Conservation (phyloP, 2,888 invertebrate species). For the Coecobrya sp. region DNA sequence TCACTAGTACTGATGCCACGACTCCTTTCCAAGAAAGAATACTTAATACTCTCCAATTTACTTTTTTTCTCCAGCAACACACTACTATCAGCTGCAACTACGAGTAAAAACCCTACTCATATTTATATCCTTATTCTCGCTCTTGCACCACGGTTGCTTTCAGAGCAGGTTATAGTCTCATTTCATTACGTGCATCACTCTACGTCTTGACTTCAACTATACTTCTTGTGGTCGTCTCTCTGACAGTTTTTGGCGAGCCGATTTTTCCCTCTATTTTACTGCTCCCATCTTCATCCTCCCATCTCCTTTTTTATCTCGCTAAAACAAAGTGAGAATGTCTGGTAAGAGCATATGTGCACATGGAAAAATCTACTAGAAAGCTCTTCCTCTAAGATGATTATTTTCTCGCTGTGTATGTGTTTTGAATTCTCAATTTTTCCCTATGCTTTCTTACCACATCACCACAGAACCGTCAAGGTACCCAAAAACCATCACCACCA, state of each 20-base stretch:
- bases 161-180: constrained; percentile 65
- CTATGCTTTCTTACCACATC: background rate
- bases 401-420: constrained; percentile 70
- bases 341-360: constrained; percentile 32
- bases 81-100: background rate
- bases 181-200: constrained; percentile 71
- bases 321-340: constrained; percentile 56
- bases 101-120: background rate
- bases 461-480: constrained; percentile 18
- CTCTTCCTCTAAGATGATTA: constrained; percentile 67
- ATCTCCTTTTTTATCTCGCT: constrained; percentile 49
- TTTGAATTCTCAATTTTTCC: constrained; percentile 73
- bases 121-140: background rate
- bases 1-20: background rate
- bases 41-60: constrained; percentile 53
- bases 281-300: constrained; percentile 24
- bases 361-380: constrained; percentile 47
- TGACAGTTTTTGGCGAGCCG: constrained; percentile 60
- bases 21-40: constrained; percentile 16
- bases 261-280: constrained; percentile 42
- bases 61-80: constrained; percentile 20
- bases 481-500: constrained; percentile 25
- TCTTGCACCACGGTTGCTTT: background rate
- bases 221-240: constrained; percentile 63
- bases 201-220: constrained; percentile 59